Base-by-base conservation (phyloP, 2,888 invertebrate genomes). In the Agonopterix heracliana region DNA sequence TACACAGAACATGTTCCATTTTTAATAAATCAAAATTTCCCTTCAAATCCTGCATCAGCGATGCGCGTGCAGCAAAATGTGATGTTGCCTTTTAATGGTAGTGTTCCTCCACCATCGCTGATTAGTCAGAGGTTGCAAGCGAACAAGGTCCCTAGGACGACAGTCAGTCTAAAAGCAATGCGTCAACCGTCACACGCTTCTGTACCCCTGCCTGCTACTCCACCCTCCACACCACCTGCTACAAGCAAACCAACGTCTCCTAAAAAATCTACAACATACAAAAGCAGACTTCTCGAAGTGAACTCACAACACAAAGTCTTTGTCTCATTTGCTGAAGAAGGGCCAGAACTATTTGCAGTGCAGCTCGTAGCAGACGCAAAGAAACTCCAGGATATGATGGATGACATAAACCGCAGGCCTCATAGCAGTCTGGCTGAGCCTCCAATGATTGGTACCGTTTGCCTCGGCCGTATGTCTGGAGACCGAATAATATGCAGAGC, bases 261-360 rank as follows among this genome's bases (percentile, higher is more conserved):
- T 1, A 85, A 82, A 57, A 90, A 84, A 56, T 83, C 81, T 0
- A 72, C 82, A 10, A 90, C 90, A 2, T 92, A 90, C 56, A 91
- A 91, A 62, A 89, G 90, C 50, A 76, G 78, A 55, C 60, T 81
- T 8, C 61, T 89, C 10, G 89, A 89, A 68, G 66, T 73, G 0
- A 78, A 81, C 46, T 89, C 90, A 0, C 89, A 89, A 54, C 92
- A 95, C 62, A 90, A 91, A 60, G 93, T 94, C 0, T 92, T 90
- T 68, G 91, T 95, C 1, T 94, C 95, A 13, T 93, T 90, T 73
- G 93, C 95, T 12, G 94, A 94, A 62, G 95, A 96, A 66, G 95
- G 95, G 0, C 95, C 95, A 4, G 91, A 92, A 54, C 82, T 93
- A 49, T 96, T 96, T 81, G 93, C 93, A 34, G 91, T 95, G 5